Evolutionary conservation across 2,113 vertebrate genomes (phyloP), one percentile per base, ranked within the genome.

Genomic region (Mobula hypostoma): DNA sequence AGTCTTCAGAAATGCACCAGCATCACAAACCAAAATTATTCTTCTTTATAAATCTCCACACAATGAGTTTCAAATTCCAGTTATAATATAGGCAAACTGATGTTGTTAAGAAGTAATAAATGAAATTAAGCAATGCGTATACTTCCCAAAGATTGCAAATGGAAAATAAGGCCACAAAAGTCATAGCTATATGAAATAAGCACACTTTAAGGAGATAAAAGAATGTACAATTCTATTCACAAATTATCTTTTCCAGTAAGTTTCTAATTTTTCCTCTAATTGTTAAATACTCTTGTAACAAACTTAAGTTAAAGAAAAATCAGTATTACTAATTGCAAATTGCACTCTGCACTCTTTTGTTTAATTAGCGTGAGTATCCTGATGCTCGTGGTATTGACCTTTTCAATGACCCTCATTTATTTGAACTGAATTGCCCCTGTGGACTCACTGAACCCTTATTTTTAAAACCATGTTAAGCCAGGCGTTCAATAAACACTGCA

Each of bases 331-430:
- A 90, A 66, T 32, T 90, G 29, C 61, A 90, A 61, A 66, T 90
- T 90, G 32, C 1, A 36, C 32, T 66, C 12, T 90, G 32, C n/a
- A 66, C n/a, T 7, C 9, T 32, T 90, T 66, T 66, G 61, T 90
- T 68, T 90, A 66, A 90, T 68, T 90, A 90, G 32, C 61, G 66
- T 66, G 61, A 66, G 85, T 70, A 68, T 90, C 87, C n/a, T 68
- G n/a, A 90, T 90, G 29, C 87, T 91, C n/a, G 6, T 27, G 5
- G 36, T 72, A 2, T 72, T 93, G 90, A 74, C 90, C 90, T 93
- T 92, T 93, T 68, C 36, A 93, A 9, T 74, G 90, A 74, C 68
- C 90, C 66, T 93, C 63, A 48, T 72, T 93, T 93, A 93, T 93
- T 93, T 74, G 70, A 19, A 74, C 9, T 93, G 32, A 93, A 93